Conservation (phyloP, 2,797 vertebrate genomes). For the Siniperca undulata region DNA sequence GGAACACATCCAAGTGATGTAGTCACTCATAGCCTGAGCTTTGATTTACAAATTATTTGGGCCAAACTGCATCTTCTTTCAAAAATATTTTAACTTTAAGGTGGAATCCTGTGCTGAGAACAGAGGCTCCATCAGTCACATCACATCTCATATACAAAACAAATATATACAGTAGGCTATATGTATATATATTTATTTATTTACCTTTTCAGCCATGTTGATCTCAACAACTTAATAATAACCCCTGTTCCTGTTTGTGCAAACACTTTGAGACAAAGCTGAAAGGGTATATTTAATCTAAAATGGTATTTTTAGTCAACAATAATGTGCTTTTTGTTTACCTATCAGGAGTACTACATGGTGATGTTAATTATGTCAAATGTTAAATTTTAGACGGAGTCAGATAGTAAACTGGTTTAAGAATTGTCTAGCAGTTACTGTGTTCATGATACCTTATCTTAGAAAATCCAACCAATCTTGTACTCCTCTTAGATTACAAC, state of each 20-base stretch:
- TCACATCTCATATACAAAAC: conserved; percentile 36
- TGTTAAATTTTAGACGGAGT: background rate
- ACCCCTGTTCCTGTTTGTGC: conserved; percentile 29
- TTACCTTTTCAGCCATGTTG: conserved; percentile 5
- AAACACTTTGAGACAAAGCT: conserved; percentile 43
- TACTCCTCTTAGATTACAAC: conserved; percentile 1
- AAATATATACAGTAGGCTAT: conserved; percentile 11
- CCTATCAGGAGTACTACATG: background rate
- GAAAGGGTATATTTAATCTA: conserved; percentile 24
- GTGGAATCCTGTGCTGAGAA: conserved; percentile 25
- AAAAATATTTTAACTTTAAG: conserved; percentile 34
- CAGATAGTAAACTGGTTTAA: background rate
- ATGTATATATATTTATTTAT: background rate
- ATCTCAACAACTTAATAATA: conserved; percentile 14
- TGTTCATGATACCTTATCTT: background rate
- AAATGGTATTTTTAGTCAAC: conserved; percentile 10
- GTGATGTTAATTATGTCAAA: background rate
- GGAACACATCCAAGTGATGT: conserved; percentile 54
- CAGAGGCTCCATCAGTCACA: conserved; percentile 9
- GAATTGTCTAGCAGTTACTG: background rate
- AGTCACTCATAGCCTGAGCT: conserved; percentile 63
- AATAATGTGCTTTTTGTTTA: background rate
- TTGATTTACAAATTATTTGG: conserved; percentile 46
- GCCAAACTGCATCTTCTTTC: conserved; percentile 38
- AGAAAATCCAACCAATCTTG: background rate